Base-by-base conservation (phyloP, 2,888 invertebrate genomes). In the Atherix ibis region DNA sequence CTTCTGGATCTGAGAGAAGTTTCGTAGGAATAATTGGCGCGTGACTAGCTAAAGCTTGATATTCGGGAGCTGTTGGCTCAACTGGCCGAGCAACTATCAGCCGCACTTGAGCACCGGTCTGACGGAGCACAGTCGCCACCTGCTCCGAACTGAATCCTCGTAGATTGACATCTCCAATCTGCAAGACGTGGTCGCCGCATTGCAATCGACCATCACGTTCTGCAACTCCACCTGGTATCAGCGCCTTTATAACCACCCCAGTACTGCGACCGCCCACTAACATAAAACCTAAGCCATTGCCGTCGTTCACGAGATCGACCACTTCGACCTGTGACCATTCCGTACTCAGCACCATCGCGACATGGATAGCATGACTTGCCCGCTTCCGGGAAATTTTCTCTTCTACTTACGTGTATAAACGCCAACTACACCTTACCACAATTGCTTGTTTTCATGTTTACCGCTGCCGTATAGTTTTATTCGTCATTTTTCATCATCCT, bases 261-360 rank as follows among this genome's bases (percentile, higher is more conserved):
- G 97, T 97, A 63, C 92, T 94, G 44, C 91, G 76, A 26, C 89
- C 89, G 45, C 98, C 98, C 49, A 98, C 94, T 54, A 98, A 83
- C 48, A 97, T 97, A 65, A 98, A 98, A 43, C 98, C 98, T 50
- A 97, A 74, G 35, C 95, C 94, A 52, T 89, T 85, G 48, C 94
- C 95, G 71, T 97, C 95, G 64, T 97, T 97, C 48, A 83, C 73
- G 51, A 98, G 73, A 65, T 97, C 95, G 63, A 98, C 91, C 53
- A 94, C 88, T 76, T 98, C 97, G 62, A 98, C 91, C 72, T 97
- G 95, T 51, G 92, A 92, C 94, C 94, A 97, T 73, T 97, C 97
- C 62, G 95, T 95, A 66, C 88, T 94, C 67, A 97, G 73, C 76
- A 76, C 76, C 76, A 76, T 75, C 48, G 40, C 51, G 28, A 24